These are phyloP conservation scores for Eolophus roseicapilla DNA, from an alignment of 2,113 vertebrate species.

Conservation along the genomic window DNA sequence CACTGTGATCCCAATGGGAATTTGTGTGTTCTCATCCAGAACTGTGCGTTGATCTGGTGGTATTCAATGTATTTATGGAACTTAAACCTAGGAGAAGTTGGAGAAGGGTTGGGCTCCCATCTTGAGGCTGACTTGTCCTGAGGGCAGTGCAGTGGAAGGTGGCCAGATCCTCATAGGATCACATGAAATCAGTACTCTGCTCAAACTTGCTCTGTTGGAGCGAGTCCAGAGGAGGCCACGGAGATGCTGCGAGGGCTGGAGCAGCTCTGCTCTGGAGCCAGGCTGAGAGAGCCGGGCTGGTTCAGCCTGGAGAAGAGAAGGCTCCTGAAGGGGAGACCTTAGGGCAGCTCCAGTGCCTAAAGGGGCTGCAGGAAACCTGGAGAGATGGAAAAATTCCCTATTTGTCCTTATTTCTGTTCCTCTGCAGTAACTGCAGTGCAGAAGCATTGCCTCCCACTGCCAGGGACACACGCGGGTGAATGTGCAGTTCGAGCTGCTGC, in stretches of 20 bases:
- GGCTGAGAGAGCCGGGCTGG: background rate
- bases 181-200: background rate
- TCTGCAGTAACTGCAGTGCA: fast-evolving
- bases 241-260: background rate
- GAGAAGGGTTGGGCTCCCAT: background rate
- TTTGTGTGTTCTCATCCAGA: background rate
- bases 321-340: background rate
- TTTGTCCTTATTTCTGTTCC: background rate
- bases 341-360: background rate
- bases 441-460: fast-evolving
- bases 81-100: no score
- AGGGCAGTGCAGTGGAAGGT: background rate
- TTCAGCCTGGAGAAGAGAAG: background rate
- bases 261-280: background rate
- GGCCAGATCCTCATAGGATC: no score
- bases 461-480: fast-evolving
- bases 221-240: background rate
- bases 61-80: background rate
- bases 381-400: background rate
- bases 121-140: background rate
- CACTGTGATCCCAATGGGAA: background rate
- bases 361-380: background rate
- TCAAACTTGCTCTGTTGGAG: background rate
- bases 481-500: fast-evolving
- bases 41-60: no score